These are phyloP conservation scores for Agriopis marginaria DNA, from an alignment of 2,888 invertebrate species.

Conservation along the genomic window DNA sequence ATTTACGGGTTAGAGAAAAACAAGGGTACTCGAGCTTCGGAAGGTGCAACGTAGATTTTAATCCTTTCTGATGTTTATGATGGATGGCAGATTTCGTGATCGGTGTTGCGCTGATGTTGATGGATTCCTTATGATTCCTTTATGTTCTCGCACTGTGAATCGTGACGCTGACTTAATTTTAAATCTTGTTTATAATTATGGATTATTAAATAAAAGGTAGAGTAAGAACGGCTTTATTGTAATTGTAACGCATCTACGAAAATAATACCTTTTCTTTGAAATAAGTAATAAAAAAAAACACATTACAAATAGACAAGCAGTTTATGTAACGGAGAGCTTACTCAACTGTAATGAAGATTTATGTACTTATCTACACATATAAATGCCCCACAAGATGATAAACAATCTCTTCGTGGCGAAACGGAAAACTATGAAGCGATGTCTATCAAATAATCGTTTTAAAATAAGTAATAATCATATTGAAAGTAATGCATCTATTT, in stretches of 20 bases:
- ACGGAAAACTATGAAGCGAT: slow-evolving; percentile 37
- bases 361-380: slow-evolving; percentile 1
- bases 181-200: slow-evolving; percentile 54
- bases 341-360: slow-evolving; percentile 2
- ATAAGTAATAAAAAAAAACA: background rate
- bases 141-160: slow-evolving; percentile 53
- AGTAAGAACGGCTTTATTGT: background rate
- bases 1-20: slow-evolving; percentile 87
- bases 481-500: slow-evolving; percentile 74
- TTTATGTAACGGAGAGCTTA: background rate
- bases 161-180: slow-evolving; percentile 65
- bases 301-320: background rate
- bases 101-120: slow-evolving; percentile 80
- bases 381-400: slow-evolving; percentile 55
- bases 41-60: slow-evolving; percentile 87
- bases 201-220: background rate
- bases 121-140: slow-evolving; percentile 80
- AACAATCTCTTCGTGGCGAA: slow-evolving; percentile 40
- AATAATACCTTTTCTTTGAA: too few species aligned
- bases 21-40: slow-evolving; percentile 85
- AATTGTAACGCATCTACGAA: too few species aligned
- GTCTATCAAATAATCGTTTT: slow-evolving; percentile 48
- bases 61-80: slow-evolving; percentile 87
- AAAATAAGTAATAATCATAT: slow-evolving; percentile 57
- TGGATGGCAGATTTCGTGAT: slow-evolving; percentile 85